Percentiles rank a stretch among this genome's conserved stretches.
phyloP scores from a whole-genome alignment of 2,113 vertebrate species.

The Erythrolamprus reginae region DNA sequence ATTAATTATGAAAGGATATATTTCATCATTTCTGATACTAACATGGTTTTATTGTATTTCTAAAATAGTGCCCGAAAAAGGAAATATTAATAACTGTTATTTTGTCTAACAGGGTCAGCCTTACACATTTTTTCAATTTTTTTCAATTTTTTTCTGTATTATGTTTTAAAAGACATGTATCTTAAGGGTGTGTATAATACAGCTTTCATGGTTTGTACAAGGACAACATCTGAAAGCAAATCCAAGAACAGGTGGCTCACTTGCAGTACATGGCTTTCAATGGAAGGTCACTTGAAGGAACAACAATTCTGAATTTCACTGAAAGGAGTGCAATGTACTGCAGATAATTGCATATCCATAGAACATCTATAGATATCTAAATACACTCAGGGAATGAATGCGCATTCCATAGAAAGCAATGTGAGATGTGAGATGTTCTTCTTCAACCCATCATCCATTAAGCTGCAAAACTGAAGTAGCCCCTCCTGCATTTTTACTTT shows the following conservation, averaged over 20 bases:
- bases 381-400: not conserved
- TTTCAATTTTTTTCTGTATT: not conserved
- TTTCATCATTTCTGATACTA: not conserved
- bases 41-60: not conserved
- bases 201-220: not conserved
- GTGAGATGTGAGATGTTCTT: too few species aligned
- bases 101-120: not conserved
- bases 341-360: not conserved
- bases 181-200: not conserved
- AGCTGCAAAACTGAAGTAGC: not conserved
- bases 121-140: not conserved
- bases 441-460: not conserved
- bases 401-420: not conserved
- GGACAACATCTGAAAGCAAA: not conserved
- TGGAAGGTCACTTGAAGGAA: not conserved
- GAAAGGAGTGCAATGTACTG: not conserved
- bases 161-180: not conserved
- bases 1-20: not conserved
- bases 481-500: not conserved
- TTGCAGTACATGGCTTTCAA: not conserved
- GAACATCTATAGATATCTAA: not conserved
- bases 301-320: not conserved
- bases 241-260: not conserved
- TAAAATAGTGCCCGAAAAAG: not conserved
- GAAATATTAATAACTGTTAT: not conserved